Evolutionary conservation across 2,797 vertebrate genomes (phyloP), one percentile per base, ranked within the genome.

Genomic region (Atherinosoma microstoma): DNA sequence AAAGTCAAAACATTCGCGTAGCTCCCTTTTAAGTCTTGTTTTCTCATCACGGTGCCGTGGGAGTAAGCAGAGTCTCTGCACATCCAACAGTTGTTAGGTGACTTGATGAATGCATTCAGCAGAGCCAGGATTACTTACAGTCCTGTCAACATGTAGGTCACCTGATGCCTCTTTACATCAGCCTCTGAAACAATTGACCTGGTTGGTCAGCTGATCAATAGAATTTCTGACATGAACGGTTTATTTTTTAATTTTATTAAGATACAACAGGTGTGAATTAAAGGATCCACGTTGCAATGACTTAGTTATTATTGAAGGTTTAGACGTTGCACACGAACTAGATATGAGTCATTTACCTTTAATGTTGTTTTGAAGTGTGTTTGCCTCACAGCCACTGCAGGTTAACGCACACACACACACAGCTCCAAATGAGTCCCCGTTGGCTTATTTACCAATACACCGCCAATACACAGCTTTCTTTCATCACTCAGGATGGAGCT

Each of bases 361-460:
- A 10, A 61, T 62, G 64, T 40, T 65, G 8, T 66, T 73, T 38
- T 54, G 67, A 73, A 36, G 13, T 70, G 66, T 58, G 45, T 54
- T 8, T 60, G 13, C 7, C 49, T 53, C 6, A 47, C 63, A 75
- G 32, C 47, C 40, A 53, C 9, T 51, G 58, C 29, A 27, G 29
- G 38, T 53, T 49, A 29, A 67, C 5, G 38, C 24, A 38, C 63
- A 58, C 27, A 35, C 34, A 35, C 34, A 35, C 6, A 35, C 3
- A 6, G 5, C 32, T 64, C 62, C 29, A 81, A 85, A 83, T 66
- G 70, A 80, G 76, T 85, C 84, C 76, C 81, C 69, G 70, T 75
- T 59, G 84, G 53, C 78, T 75, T 70, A 75, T 87, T 83, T 80
- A 86, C 81, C 80, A 57, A 64, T 68, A 40, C 56, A 64, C 77